Evolutionary conservation across 2,113 vertebrate genomes (phyloP).

Genomic region (cattle (Bos taurus)): DNA sequence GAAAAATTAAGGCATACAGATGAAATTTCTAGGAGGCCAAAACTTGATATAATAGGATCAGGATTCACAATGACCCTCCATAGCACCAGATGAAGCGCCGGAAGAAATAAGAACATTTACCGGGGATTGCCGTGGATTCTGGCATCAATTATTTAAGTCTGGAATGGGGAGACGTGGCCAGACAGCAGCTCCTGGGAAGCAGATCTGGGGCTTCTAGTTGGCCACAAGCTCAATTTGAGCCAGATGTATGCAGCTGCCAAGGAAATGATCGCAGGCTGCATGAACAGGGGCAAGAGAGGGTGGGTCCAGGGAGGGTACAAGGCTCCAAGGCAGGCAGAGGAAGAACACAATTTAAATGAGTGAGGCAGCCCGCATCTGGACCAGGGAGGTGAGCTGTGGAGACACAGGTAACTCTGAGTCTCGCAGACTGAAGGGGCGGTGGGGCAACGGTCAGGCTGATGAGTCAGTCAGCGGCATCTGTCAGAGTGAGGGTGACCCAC

Average conservation of each 20-base stretch:
- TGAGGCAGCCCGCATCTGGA: not conserved
- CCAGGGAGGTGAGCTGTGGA: not conserved
- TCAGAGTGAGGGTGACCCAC: not conserved
- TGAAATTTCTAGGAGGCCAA: not conserved
- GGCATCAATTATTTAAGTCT: conserved; percentile 21
- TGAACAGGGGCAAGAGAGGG: not conserved
- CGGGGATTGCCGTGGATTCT: conserved; percentile 12
- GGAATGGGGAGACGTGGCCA: not conserved
- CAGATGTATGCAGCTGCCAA: not conserved
- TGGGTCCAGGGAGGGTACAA: not conserved
- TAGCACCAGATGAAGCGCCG: not conserved
- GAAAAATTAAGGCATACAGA: not conserved
- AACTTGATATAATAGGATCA: not conserved
- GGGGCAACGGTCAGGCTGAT: not conserved
- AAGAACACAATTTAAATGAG: not conserved
- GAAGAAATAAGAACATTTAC: not conserved
- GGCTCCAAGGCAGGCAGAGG: not conserved
- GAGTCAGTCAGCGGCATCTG: not conserved
- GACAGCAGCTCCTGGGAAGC: conserved; percentile 32
- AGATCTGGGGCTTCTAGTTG: not conserved
- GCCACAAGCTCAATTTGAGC: conserved; percentile 42
- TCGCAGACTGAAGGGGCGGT: not conserved
- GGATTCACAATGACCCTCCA: not conserved
- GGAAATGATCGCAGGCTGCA: not conserved
- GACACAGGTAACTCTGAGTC: not conserved